Base-by-base conservation (phyloP, 2,888 invertebrate species). In the Phorcus lineatus region DNA sequence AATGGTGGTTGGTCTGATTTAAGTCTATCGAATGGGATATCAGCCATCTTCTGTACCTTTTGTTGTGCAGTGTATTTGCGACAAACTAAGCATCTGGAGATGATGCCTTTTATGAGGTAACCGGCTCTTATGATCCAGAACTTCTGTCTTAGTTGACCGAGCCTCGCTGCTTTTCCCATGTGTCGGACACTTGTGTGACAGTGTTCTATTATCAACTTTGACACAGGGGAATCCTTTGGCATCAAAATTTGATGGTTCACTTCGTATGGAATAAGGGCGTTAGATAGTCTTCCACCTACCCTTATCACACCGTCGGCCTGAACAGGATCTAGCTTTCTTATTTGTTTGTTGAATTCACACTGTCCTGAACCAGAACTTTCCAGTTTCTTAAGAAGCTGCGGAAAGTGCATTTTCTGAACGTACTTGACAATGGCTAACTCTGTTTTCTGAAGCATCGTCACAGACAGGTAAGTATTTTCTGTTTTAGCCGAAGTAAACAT, bases 1-100 rank as follows among this genome's bases (percentile, higher is more conserved):
- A 84, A 84, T 40, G 80, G 54, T 4, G 76, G 28, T 28, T 76
- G 52, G 47, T 76, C 24, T 16, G 53, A 17, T 2, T 16, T 76
- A 3, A 76, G 17, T 76, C 76, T 54, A n/a, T 76, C 76, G 16
- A 24, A 1, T 54, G 47, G 47, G 40, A 74, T n/a, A n/a, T 74
- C 52, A 17, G 74, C 47, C 74, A 74, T 74, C 17, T 74, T 74
- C 6, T 47, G 47, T 47, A 47, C 47, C 55, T 53, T 31, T 76
- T 31, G 55, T 11, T n/a, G 24, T 4, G 76, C 24, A 4, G n/a
- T 19, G 31, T 76, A 76, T 19, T 54, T 53, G 1, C 76, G 53
- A 54, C 76, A 76, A 24, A 28, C 9, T 9, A 76, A 6, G n/a
- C 76, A 76, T 54, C 55, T 76, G 24, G 76, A 47, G 47, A 28